Evolutionary conservation across 1,140 invertebrate species (phyloP).

Genomic region (Diuraphis noxia): DNA sequence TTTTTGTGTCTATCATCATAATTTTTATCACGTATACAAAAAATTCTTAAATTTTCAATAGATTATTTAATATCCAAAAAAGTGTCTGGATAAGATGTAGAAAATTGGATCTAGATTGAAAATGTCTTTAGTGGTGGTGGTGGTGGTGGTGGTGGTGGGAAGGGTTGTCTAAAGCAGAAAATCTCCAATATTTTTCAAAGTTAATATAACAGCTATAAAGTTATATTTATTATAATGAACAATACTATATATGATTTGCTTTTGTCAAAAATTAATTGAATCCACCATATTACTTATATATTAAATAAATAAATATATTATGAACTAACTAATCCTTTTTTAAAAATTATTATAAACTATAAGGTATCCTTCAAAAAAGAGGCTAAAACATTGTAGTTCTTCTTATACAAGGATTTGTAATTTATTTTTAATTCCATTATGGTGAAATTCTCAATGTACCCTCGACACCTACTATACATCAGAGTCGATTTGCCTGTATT

Average conservation of each 20-base stretch:
- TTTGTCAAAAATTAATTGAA: background rate
- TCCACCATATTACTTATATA: background rate
- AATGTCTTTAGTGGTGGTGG: too few relatives aligned
- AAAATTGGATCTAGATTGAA: too few relatives aligned
- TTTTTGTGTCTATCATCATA: background rate
- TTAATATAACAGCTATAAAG: too few relatives aligned
- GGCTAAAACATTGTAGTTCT: background rate
- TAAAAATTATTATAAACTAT: too few relatives aligned
- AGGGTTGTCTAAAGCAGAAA: too few relatives aligned
- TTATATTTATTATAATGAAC: too few relatives aligned
- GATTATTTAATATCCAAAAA: too few relatives aligned
- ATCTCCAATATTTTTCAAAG: too few relatives aligned
- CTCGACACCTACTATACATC: background rate
- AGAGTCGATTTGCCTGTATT: background rate
- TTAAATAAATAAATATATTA: background rate
- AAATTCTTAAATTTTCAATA: too few relatives aligned
- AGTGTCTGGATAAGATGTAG: too few relatives aligned
- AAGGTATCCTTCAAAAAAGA: background rate
- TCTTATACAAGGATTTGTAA: background rate
- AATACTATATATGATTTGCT: background rate
- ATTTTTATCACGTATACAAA: background rate
- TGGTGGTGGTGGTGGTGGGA: too few relatives aligned
- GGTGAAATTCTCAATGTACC: background rate
- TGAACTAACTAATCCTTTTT: background rate
- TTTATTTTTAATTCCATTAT: background rate